Conservation (phyloP, 2,888 invertebrate genomes). For the Cistogaster globosa region DNA sequence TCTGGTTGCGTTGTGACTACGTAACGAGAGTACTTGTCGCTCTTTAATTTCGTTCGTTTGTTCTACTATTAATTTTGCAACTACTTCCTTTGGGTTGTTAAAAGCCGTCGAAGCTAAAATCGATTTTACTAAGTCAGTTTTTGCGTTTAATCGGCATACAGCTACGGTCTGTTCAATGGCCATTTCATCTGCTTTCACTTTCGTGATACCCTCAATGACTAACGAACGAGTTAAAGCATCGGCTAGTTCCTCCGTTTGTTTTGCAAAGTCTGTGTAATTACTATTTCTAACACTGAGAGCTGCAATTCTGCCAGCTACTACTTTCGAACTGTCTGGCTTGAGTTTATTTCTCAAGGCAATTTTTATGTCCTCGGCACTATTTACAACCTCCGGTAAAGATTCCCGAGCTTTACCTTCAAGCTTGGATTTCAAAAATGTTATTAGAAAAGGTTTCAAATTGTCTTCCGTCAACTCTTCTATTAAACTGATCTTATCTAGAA, state of each 20-base stretch:
- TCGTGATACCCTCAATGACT: too few relatives aligned
- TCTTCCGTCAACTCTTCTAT: slow-evolving; percentile 3
- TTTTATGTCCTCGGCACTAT: not conserved
- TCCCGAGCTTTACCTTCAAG: not conserved
- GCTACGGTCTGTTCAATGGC: not conserved
- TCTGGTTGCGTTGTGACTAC: not conserved
- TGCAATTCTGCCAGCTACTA: too few relatives aligned
- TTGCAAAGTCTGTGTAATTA: too few relatives aligned
- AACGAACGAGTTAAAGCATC: not conserved
- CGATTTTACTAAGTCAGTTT: not conserved
- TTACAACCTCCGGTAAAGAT: not conserved
- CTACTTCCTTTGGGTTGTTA: too few relatives aligned
- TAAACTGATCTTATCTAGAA: not conserved
- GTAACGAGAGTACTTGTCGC: not conserved
- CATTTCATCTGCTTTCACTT: too few relatives aligned
- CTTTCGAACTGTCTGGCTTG: not conserved
- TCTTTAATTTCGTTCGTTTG: not conserved
- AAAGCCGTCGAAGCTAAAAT: not conserved
- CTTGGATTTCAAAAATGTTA: not conserved
- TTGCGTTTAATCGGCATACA: not conserved
- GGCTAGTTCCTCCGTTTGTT: not conserved
- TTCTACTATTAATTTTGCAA: not conserved
- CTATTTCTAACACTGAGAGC: too few relatives aligned
- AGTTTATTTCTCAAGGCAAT: not conserved
- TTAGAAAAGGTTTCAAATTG: not conserved